phyloP scores from a whole-genome alignment of 2,888 invertebrate genomes.

The Nephrocerus scutellatus region DNA sequence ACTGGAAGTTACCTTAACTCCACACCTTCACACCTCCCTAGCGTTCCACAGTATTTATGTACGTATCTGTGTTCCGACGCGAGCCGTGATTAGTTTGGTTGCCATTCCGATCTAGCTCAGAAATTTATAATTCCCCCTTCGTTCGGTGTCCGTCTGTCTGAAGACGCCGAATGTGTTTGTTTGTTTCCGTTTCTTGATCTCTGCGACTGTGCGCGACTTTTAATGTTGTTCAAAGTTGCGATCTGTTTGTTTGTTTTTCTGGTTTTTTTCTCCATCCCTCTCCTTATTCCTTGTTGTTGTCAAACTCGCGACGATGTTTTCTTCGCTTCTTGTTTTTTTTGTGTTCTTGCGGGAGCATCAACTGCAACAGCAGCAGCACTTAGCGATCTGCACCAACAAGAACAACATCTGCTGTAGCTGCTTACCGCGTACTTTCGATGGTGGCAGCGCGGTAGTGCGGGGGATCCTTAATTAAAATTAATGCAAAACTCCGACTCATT shows the following conservation, averaged over 20 bases:
- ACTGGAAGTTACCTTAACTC: not conserved
- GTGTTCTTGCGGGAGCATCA: constrained; percentile 3
- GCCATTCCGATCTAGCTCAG: constrained; percentile 1
- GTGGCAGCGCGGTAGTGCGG: constrained; percentile 9
- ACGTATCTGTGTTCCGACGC: too few relatives aligned
- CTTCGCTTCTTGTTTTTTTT: constrained; percentile 10
- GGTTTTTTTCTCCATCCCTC: constrained; percentile 10
- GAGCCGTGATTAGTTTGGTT: constrained; percentile 4
- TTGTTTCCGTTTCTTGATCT: constrained; percentile 16
- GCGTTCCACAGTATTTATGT: not conserved
- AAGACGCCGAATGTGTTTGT: constrained; percentile 6
- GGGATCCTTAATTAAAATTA: constrained; percentile 29
- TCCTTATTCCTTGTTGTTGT: constrained; percentile 4
- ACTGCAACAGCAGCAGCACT: constrained; percentile 4
- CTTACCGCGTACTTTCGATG: constrained; percentile 4
- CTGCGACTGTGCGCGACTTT: constrained; percentile 19
- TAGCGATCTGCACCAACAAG: constrained; percentile 7
- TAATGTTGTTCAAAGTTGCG: constrained; percentile 22
- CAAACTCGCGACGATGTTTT: too few relatives aligned
- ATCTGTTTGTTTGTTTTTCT: constrained; percentile 19
- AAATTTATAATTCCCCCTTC: too few relatives aligned
- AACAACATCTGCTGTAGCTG: constrained; percentile 2
- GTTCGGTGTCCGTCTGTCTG: constrained; percentile 7
- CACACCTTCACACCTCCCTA: not conserved
- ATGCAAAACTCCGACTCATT: constrained; percentile 29